Evolutionary conservation across 2,113 vertebrate genomes (phyloP).

Genomic region (Seriola dumerili): DNA sequence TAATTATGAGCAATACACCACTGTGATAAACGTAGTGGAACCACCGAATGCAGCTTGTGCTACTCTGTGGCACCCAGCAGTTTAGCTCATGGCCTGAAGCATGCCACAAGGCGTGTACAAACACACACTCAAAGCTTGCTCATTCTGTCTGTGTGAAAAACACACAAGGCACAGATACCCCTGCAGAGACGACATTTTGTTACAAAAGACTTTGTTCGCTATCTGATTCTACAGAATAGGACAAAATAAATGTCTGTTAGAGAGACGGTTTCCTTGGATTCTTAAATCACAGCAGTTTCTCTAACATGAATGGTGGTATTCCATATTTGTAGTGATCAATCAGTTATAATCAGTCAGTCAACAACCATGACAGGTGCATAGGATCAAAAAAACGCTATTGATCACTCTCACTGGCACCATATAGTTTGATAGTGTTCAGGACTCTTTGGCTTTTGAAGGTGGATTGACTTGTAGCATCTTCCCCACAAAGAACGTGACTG

Average conservation of each 20-base stretch:
- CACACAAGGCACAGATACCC: conserved; percentile 58
- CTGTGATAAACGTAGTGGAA: conserved; percentile 26
- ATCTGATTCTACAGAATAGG: conserved; percentile 21
- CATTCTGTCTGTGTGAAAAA: conserved; percentile 55
- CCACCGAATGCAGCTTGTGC: conserved; percentile 15
- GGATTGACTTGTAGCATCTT: background rate
- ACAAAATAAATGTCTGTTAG: background rate
- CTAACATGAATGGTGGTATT: background rate
- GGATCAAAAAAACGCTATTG: background rate
- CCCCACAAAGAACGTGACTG: background rate
- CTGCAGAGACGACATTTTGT: conserved; percentile 58
- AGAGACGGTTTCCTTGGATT: background rate
- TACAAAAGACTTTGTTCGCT: conserved; percentile 55
- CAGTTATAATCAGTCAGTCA: background rate
- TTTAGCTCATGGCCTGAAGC: conserved; percentile 72
- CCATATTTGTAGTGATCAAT: background rate
- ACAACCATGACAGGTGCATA: background rate
- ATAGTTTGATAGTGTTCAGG: background rate
- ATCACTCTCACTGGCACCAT: background rate
- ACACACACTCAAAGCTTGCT: conserved; percentile 45
- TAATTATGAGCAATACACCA: conserved; percentile 23
- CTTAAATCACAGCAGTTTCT: background rate
- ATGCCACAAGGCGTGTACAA: conserved; percentile 67
- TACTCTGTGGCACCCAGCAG: conserved; percentile 51
- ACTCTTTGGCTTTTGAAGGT: background rate